phyloP scores from a whole-genome alignment of 64 coral and sea anemone genomes.

The Actinia equina region DNA sequence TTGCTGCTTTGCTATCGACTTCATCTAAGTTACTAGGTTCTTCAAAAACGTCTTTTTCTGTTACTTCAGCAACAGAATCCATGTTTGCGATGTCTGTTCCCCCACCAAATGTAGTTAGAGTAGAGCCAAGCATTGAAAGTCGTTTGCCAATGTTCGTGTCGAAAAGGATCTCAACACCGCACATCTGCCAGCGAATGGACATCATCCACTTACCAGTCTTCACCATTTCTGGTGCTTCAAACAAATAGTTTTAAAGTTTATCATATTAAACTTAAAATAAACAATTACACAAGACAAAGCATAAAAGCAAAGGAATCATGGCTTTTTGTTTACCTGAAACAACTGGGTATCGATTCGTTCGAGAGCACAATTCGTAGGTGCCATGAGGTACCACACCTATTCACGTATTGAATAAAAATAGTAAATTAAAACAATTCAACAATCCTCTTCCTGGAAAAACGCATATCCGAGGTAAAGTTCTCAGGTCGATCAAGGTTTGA shows the following conservation, averaged over 20 bases:
- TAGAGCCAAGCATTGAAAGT: constrained; percentile 75
- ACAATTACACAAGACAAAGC: too few species aligned
- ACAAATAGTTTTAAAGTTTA: not conserved
- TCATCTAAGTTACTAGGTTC: constrained; percentile 45
- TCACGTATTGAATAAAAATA: not conserved
- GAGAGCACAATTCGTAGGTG: constrained; percentile 95
- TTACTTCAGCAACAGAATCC: constrained; percentile 86
- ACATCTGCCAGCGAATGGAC: constrained; percentile 98
- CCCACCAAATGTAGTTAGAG: constrained; percentile 81
- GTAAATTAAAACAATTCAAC: not conserved
- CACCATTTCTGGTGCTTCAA: constrained; percentile 37
- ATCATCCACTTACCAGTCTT: constrained; percentile 96
- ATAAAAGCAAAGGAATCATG: not conserved
- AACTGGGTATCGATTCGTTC: constrained; percentile 77
- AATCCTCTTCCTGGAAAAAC: too few species aligned
- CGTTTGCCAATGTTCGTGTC: constrained; percentile 94
- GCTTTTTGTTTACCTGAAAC: constrained; percentile 47
- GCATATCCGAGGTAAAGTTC: too few species aligned
- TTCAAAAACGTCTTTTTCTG: constrained; percentile 52
- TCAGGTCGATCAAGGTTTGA: too few species aligned
- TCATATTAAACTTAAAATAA: not conserved
- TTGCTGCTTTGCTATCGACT: constrained; percentile 24
- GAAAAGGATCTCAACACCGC: constrained; percentile 87
- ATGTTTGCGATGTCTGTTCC: constrained; percentile 93
- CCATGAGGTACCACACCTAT: constrained; percentile 89